Conservation (phyloP, 2,113 vertebrate genomes). For the Scomber japonicus region DNA sequence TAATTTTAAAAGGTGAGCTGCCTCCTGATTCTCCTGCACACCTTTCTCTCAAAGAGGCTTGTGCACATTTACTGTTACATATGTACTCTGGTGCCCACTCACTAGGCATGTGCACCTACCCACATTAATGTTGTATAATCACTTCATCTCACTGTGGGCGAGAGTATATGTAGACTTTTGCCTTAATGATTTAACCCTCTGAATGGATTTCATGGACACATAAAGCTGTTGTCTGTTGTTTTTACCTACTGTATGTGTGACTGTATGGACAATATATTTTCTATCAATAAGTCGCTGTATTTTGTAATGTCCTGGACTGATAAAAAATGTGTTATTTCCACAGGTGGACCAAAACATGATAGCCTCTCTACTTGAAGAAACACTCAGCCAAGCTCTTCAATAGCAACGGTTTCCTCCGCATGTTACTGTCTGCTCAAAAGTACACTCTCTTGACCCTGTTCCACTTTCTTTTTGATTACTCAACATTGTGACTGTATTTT, state of each 20-base stretch:
- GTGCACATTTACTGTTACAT: conserved; percentile 1
- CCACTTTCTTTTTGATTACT: conserved; percentile 37
- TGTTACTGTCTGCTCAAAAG: conserved; percentile 89
- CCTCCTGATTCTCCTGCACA: conserved; percentile 1
- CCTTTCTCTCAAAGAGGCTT: not conserved
- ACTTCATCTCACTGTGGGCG: not conserved
- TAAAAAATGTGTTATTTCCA: conserved; percentile 34
- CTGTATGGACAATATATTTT: not conserved
- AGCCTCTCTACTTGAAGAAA: conserved; percentile 93
- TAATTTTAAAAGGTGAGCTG: conserved; percentile 8
- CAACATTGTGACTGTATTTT: conserved; percentile 23
- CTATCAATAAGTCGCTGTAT: not conserved
- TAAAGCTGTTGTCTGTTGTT: not conserved
- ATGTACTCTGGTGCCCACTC: conserved; percentile 19
- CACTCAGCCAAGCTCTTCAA: conserved; percentile 91
- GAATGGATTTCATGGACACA: not conserved
- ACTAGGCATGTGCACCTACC: not conserved
- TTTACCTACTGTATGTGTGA: too few relatives aligned
- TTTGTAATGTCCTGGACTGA: not conserved
- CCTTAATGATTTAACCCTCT: not conserved
- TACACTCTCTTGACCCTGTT: conserved; percentile 28
- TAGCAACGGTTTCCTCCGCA: conserved; percentile 88
- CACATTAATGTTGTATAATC: not conserved
- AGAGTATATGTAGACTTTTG: not conserved
- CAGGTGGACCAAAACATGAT: conserved; percentile 94